Evolutionary conservation across 2,113 vertebrate genomes (phyloP).

Genomic region (Parus major): DNA sequence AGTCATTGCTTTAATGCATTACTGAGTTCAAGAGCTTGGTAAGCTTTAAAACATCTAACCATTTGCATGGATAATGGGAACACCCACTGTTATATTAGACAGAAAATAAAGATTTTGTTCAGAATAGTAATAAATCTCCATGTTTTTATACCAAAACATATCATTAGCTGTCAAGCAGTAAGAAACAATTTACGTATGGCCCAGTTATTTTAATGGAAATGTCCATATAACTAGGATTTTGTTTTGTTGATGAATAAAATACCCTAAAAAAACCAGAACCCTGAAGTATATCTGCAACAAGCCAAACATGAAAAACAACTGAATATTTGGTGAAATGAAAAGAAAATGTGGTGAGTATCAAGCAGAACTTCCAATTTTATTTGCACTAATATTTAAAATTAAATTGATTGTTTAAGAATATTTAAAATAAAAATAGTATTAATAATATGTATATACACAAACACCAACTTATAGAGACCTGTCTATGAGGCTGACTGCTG

Average conservation of each 20-base stretch:
- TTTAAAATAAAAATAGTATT: not conserved
- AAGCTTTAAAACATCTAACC: conserved; percentile 6
- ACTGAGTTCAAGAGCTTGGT: not conserved
- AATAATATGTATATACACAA: not conserved
- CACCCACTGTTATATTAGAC: not conserved
- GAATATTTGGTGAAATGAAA: not conserved
- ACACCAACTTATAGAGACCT: not conserved
- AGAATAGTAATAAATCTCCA: not conserved
- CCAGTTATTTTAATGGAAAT: not conserved
- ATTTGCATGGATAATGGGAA: not conserved
- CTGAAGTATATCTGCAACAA: not conserved
- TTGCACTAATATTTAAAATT: not conserved
- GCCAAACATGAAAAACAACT: not conserved
- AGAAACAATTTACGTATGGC: not conserved
- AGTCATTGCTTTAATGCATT: not conserved
- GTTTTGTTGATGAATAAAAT: not conserved
- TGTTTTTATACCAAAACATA: not conserved
- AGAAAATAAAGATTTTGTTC: conserved; percentile 4
- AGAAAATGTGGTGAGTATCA: not conserved
- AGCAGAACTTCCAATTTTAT: not conserved
- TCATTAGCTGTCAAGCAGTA: not conserved
- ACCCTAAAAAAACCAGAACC: not conserved
- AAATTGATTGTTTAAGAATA: not conserved
- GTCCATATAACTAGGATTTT: not conserved
- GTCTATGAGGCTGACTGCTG: not conserved